These are phyloP conservation scores for Crenichthys baileyi DNA, from an alignment of 2,797 vertebrate species.

Conservation along the genomic window DNA sequence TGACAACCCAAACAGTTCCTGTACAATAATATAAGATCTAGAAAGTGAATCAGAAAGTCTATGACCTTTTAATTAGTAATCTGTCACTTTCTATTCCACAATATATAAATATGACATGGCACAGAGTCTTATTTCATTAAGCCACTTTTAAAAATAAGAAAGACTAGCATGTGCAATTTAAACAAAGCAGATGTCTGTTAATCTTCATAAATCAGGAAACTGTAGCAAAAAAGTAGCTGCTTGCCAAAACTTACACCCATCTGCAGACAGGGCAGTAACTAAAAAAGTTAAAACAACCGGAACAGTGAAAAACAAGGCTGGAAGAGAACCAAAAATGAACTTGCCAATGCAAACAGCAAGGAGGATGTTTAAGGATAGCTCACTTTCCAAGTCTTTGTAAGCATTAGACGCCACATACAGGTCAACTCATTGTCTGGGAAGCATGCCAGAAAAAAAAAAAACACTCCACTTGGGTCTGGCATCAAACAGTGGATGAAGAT, in stretches of 20 bases:
- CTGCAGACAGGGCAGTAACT: not conserved
- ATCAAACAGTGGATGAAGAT: not conserved
- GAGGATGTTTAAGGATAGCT: not conserved
- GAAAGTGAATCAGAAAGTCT: no score
- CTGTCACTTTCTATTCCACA: no score
- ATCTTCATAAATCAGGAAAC: no score
- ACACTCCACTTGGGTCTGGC: not conserved
- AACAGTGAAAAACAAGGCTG: not conserved
- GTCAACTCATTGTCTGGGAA: not conserved
- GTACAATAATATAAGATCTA: no score
- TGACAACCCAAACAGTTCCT: no score
- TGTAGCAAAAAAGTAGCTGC: not conserved
- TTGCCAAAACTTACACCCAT: no score
- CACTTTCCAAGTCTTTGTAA: not conserved
- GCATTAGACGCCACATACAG: not conserved
- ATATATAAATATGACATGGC: no score
- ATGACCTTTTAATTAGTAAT: no score
- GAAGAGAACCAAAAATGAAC: not conserved
- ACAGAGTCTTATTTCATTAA: no score
- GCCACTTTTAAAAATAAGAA: not conserved
- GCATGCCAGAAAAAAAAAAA: not conserved
- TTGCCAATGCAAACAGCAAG: not conserved
- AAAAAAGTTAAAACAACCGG: no score
- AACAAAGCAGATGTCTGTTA: no score
- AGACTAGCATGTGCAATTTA: not conserved